Conservation (phyloP, 1,140 invertebrate species). For the Zophobas atratus region DNA sequence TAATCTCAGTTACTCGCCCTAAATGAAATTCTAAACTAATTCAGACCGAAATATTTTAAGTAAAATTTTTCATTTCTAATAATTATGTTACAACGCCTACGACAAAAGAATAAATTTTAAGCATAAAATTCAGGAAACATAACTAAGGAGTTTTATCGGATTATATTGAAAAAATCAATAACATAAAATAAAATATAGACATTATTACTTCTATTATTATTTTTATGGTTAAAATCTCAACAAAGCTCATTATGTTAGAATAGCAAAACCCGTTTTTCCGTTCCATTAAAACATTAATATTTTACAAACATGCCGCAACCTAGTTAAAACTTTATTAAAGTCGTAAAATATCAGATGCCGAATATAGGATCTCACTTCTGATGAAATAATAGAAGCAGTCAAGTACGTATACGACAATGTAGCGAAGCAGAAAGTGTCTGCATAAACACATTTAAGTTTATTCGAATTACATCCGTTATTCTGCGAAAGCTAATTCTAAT, state of each 20-base stretch:
- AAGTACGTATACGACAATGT: constrained; percentile 22
- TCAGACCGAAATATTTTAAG: background rate
- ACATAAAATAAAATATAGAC: too few species aligned
- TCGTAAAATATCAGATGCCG: background rate
- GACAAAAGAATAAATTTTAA: too few species aligned
- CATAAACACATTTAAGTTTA: constrained; percentile 33
- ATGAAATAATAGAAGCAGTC: constrained; percentile 21
- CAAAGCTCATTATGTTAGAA: background rate
- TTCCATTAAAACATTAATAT: background rate
- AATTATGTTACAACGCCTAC: too few species aligned
- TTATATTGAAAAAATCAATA: too few species aligned
- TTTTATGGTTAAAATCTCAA: too few species aligned
- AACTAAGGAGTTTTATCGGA: too few species aligned
- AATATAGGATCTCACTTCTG: constrained; percentile 1
- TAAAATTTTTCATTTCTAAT: too few species aligned
- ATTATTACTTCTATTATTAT: too few species aligned
- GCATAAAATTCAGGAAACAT: too few species aligned
- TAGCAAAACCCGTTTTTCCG: background rate
- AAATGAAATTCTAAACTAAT: background rate
- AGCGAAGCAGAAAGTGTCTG: constrained; percentile 26
- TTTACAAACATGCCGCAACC: background rate
- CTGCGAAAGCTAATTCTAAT: constrained; percentile 26
- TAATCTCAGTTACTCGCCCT: background rate
- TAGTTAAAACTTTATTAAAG: constrained; percentile 3
- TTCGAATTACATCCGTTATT: constrained; percentile 31